phyloP scores from a whole-genome alignment of 2,797 vertebrate genomes.

The Neosilurus mollespiculum region DNA sequence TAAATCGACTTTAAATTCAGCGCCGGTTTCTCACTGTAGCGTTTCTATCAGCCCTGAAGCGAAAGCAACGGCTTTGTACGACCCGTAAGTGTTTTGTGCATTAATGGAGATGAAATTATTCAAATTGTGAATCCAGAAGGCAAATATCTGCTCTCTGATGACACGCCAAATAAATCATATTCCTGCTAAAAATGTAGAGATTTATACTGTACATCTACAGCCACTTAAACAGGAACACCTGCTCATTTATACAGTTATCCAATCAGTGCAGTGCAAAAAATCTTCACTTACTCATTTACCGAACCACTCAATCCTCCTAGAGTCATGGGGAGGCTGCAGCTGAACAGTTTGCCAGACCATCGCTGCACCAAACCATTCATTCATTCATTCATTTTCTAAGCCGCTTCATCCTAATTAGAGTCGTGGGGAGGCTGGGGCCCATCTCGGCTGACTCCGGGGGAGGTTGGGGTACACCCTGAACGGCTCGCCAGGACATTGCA shows the following conservation, averaged over 20 bases:
- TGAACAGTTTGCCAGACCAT: no score
- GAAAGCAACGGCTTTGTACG: not conserved
- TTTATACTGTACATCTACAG: not conserved
- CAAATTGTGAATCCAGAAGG: not conserved
- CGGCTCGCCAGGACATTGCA: no score
- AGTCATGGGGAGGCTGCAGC: no score
- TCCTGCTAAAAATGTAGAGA: not conserved
- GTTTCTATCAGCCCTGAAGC: not conserved
- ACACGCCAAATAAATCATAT: not conserved
- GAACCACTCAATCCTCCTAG: no score
- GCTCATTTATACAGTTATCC: not conserved
- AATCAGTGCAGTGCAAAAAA: not conserved
- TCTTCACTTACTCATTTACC: not conserved
- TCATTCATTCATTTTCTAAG: no score
- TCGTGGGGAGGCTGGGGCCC: no score
- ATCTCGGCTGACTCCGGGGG: no score
- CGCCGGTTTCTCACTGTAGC: not conserved
- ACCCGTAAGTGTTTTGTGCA: not conserved
- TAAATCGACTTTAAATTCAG: conserved; percentile 27
- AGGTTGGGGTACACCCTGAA: no score
- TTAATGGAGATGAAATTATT: not conserved
- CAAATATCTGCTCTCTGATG: not conserved
- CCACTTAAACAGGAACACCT: not conserved
- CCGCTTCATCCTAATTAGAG: no score
- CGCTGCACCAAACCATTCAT: no score